Percentiles rank a stretch among this genome's conserved stretches.
Evolutionary conservation across 2,888 invertebrate genomes (phyloP).

Genomic region (Argynnis bischoffii): DNA sequence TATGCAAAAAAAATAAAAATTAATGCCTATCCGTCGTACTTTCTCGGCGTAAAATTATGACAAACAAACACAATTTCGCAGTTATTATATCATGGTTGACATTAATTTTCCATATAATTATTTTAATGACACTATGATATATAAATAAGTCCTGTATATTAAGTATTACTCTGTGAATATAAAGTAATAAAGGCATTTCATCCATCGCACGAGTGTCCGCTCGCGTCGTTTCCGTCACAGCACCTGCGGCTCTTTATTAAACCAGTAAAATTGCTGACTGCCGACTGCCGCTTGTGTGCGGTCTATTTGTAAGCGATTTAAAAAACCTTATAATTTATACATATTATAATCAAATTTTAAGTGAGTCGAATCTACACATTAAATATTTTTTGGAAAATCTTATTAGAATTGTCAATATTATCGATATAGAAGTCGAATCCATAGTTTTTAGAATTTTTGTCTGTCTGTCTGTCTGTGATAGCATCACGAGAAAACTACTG

Average conservation of each 20-base stretch:
- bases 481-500: no score
- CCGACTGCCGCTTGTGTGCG: background rate
- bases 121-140: background rate
- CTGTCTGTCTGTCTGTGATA: no score
- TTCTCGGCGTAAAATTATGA: no score
- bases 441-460: no score
- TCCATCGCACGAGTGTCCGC: constrained; percentile 23
- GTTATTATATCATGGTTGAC: background rate
- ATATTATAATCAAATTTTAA: no score
- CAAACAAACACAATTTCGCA: no score
- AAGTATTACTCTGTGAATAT: constrained; percentile 24
- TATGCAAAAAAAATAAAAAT: no score
- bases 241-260: constrained; percentile 43
- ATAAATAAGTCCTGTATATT: constrained; percentile 7
- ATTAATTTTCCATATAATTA: background rate
- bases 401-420: no score
- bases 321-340: background rate
- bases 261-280: constrained; percentile 37
- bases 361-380: no score
- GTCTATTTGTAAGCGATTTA: background rate
- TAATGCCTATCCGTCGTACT: no score
- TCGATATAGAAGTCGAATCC: no score
- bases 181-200: constrained; percentile 25
- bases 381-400: no score
- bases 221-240: constrained; percentile 34